phyloP scores from a whole-genome alignment of 2,888 invertebrate genomes.

The Tachina grossa region DNA sequence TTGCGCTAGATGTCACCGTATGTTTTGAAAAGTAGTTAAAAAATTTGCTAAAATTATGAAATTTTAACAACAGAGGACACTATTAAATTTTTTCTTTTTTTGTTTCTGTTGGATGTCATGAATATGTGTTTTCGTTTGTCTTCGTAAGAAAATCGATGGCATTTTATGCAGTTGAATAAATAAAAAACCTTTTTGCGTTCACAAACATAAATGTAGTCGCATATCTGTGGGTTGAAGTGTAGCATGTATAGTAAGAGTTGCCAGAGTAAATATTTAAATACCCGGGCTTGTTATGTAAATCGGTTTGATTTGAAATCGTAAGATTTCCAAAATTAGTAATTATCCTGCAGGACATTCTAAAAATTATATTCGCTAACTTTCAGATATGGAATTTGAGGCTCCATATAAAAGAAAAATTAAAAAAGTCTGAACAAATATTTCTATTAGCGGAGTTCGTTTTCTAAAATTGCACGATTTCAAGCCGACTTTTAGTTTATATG shows the following conservation, averaged over 20 bases:
- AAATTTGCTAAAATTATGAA: constrained; percentile 30
- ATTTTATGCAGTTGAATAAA: constrained; percentile 18
- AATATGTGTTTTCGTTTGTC: neutral
- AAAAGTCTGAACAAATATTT: too few species aligned
- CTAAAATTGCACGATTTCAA: too few species aligned
- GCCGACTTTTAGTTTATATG: too few species aligned
- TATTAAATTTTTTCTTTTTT: neutral
- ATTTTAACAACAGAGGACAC: constrained; percentile 39
- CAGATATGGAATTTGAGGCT: too few species aligned
- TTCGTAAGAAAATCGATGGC: constrained; percentile 51
- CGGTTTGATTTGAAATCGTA: too few species aligned
- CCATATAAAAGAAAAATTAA: too few species aligned
- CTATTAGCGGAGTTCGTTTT: too few species aligned
- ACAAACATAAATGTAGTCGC: neutral
- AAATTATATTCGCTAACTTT: too few species aligned
- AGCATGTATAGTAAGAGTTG: constrained; percentile 9
- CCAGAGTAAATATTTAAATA: neutral
- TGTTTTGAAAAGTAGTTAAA: neutral
- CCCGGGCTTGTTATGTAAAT: too few species aligned
- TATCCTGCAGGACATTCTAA: too few species aligned
- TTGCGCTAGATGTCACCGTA: constrained; percentile 12
- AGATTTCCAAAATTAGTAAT: too few species aligned
- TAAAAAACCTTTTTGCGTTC: neutral
- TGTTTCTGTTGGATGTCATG: neutral
- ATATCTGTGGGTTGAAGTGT: neutral